A percentile compares a stretch with the other conserved stretches of the same genome.
Conservation (phyloP, 2,888 invertebrate species). For the Abscondita cerata region DNA sequence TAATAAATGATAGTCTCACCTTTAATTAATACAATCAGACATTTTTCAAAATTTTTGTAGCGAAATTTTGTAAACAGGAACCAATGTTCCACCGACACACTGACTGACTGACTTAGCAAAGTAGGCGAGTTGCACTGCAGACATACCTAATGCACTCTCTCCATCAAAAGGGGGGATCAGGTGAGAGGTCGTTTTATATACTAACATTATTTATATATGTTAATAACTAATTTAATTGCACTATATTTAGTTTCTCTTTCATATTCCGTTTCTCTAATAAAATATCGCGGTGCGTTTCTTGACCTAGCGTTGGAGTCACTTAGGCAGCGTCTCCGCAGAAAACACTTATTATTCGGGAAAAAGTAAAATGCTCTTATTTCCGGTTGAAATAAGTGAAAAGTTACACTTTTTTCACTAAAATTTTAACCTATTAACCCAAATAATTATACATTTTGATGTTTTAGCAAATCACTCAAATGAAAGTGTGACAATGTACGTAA, state of each 20-base stretch:
- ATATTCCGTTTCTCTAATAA: too few species aligned
- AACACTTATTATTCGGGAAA: too few species aligned
- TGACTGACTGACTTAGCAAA: slow-evolving; percentile 53
- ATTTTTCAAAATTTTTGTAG: slow-evolving; percentile 1
- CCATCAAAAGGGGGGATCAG: slow-evolving; percentile 37
- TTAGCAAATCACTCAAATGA: slow-evolving; percentile 21
- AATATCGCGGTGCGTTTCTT: too few species aligned
- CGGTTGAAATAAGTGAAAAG: not conserved
- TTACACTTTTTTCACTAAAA: not conserved
- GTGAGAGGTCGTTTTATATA: slow-evolving; percentile 39
- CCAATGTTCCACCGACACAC: slow-evolving; percentile 53
- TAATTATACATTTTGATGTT: slow-evolving; percentile 16
- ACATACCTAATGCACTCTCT: slow-evolving; percentile 38
- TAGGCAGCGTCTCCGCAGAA: too few species aligned
- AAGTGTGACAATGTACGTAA: slow-evolving; percentile 28
- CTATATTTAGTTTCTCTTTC: too few species aligned
- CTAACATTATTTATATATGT: slow-evolving; percentile 1
- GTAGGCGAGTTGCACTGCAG: slow-evolving; percentile 29
- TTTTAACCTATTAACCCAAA: slow-evolving; percentile 23
- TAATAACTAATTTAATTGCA: not conserved
- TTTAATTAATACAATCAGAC: not conserved
- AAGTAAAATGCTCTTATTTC: not conserved
- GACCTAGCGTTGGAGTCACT: too few species aligned
- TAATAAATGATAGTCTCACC: not conserved
- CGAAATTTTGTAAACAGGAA: slow-evolving; percentile 36